Evolutionary conservation across 2,113 vertebrate species (phyloP), one percentile per base, ranked within the genome.

Genomic region (Prolemur simus): DNA sequence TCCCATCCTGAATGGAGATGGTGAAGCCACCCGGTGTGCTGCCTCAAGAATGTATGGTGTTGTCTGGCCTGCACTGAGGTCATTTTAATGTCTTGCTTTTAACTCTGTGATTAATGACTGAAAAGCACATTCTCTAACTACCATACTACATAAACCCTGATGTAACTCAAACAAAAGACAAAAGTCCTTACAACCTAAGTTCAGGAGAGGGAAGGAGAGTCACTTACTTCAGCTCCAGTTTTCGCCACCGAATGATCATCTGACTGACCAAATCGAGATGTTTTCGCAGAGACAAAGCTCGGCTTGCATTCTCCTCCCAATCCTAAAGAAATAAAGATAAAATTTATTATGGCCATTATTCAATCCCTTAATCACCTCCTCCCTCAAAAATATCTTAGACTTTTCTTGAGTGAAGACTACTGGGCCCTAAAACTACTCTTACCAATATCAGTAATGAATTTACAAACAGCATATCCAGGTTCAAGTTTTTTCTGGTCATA

Each of bases 241-340:
- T 99, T 86, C 99, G 99, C 99, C 99, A 99, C 97, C 99, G 99
- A 97, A 99, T 99, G 74, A 99, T 99, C 96, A 99, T 98, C 66
- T 99, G 99, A 49, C 99, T 99, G 93, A 99, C 97, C 21, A 98
- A 94, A 97, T 99, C 99, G n/a, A 99, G 99, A 73, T 99, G 99
- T 42, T 98, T 99, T 89, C 98, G 92, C 96, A 99, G 97, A 93
- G 99, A 99, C 71, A 99, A 98, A 10, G 99, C 94, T 49, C 98
- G 99, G 97, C 99, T 99, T 54, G 99, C 99, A 39, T 99, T 99
- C 73, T 99, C 98, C 98, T 99, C 99, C 99, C 99, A 99, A 96
- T 99, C 99, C 99, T 99, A 94, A 47, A 68, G 64, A 78, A n/a
- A 68, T 56, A 89, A 58, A 64, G 47, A 68, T 5, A 80, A 80